Percentiles rank a stretch among this genome's conserved stretches.
Conservation (phyloP, 2,888 invertebrate genomes). For the Gryllus longicercus region DNA sequence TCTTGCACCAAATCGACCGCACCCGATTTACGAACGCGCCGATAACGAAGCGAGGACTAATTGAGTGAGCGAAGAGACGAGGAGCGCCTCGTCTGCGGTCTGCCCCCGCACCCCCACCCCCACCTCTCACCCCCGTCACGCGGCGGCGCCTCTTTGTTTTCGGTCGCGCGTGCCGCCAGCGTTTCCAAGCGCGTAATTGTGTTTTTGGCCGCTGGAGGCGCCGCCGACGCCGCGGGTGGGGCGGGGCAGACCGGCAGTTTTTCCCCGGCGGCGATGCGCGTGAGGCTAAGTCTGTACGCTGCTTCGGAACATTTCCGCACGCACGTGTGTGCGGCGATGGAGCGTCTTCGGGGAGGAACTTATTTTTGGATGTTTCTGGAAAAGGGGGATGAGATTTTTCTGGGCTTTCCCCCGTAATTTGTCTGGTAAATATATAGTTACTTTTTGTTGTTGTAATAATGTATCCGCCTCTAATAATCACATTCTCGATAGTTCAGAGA, state of each 20-base stretch:
- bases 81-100: neutral
- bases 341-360: too few species aligned
- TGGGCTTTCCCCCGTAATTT: too few species aligned
- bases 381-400: too few species aligned
- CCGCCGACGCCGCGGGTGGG: neutral
- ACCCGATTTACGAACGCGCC: neutral
- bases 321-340: too few species aligned
- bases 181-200: constrained; percentile 17
- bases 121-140: neutral
- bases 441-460: too few species aligned
- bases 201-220: constrained; percentile 8
- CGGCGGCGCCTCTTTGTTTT: neutral
- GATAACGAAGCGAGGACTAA: constrained; percentile 17
- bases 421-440: too few species aligned
- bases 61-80: neutral
- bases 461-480: too few species aligned
- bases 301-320: too few species aligned
- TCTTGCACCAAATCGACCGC: neutral
- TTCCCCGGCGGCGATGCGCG: neutral
- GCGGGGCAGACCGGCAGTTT: neutral
- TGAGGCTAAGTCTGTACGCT: neutral
- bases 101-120: neutral
- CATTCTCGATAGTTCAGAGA: too few species aligned
- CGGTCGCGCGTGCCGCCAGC: neutral
- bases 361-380: too few species aligned